phyloP scores from a whole-genome alignment of 2,888 invertebrate genomes.

The Acanthosepion esculentum region DNA sequence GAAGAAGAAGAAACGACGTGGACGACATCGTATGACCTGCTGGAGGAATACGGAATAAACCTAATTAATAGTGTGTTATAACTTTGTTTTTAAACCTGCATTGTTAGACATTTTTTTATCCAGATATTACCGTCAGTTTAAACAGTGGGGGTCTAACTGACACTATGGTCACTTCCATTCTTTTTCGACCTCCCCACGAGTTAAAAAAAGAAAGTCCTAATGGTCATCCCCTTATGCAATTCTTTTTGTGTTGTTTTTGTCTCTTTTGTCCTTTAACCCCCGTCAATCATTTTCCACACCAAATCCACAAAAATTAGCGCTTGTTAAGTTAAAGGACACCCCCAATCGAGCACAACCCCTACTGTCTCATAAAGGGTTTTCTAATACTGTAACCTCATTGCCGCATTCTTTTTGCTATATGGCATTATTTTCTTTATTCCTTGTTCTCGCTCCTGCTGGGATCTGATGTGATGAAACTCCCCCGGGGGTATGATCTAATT shows the following conservation, averaged over 20 bases:
- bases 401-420: background rate
- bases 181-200: background rate
- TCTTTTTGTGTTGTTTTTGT: background rate
- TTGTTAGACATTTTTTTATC: too few species aligned
- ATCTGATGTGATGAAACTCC: background rate
- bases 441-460: background rate
- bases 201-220: background rate
- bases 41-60: too few species aligned
- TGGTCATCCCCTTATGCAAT: background rate
- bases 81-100: too few species aligned
- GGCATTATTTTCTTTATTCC: background rate
- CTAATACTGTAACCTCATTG: background rate
- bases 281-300: background rate
- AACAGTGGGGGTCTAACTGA: too few species aligned
- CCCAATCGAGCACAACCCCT: background rate
- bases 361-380: background rate
- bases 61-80: too few species aligned
- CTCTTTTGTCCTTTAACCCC: background rate
- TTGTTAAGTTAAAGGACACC: background rate
- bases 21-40: too few species aligned
- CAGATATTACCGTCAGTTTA: too few species aligned
- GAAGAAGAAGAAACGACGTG: too few species aligned
- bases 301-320: background rate
- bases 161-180: background rate
- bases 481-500: background rate